Conservation (phyloP, 2,797 vertebrate species). For the Halcyon badia region DNA sequence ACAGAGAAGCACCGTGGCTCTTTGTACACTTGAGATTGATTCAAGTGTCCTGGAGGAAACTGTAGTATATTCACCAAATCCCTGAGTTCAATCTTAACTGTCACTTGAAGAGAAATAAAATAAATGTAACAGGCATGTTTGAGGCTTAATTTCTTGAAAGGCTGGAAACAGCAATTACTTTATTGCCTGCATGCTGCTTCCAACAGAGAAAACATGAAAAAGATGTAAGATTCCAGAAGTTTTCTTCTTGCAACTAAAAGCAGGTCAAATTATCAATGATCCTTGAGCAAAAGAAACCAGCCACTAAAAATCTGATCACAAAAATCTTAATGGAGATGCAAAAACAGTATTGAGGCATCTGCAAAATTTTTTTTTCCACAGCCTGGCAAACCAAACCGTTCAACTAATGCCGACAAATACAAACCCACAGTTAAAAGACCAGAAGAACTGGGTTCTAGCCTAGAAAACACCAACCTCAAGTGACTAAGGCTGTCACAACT, state of each 20-base stretch:
- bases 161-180: neutral
- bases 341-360: neutral
- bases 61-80: neutral
- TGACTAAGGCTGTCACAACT: neutral
- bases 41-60: neutral
- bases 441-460: neutral
- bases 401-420: neutral
- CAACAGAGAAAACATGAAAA: neutral
- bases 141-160: neutral
- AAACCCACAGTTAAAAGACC: neutral
- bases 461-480: neutral
- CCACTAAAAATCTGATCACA: neutral
- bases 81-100: neutral
- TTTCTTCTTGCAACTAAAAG: neutral
- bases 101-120: neutral
- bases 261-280: neutral
- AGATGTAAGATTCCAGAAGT: neutral
- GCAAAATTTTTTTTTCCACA: neutral
- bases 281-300: neutral
- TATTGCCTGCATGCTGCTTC: neutral
- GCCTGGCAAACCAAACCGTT: neutral
- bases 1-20: neutral
- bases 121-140: neutral
- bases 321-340: neutral
- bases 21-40: neutral